Base-by-base conservation (phyloP, 2,113 vertebrate species). In the Notarius lentiginosus region DNA sequence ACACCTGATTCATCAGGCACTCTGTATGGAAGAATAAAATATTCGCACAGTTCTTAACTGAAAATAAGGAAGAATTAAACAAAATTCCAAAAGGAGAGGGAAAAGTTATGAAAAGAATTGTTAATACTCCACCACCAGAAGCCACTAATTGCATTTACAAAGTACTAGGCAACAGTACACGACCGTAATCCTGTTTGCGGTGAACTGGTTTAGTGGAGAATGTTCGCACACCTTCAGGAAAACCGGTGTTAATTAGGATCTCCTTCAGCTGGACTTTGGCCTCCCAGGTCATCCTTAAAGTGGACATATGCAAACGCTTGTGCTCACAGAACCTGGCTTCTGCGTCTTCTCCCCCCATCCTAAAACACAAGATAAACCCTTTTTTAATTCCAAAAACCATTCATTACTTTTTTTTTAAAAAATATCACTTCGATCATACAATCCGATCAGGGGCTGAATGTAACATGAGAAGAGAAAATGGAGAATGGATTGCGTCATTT, bases 241-340 rank as follows among this genome's bases (percentile, higher is more conserved):
- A 99, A 53, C 97, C 98, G 61, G 96, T 92, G 90, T 95, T 98
- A 76, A 96, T 92, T 51, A 99, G 93, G 90, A 99, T 99, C 0
- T 99, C 97, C 92, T 99, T 99, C 86, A 99, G 96, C 91, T 99
- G 98, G 72, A 99, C 98, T 93, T 99, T 99, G 68, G 98, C 98
- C 93, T 99, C 98, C 98, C 98, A 99, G 22, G 98, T 99, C 98
- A 99, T 99, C 93, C 97, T 95, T 65, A 99, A 94, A 2, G 97
- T 99, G 10, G 97, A 94, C 97, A 99, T 97, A 92, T 97, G 98
- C 24, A 99, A 96, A 81, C 97, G 96, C 89, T 98, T 99, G 92
- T 97, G 97, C 53, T 99, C 98, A 93, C 98, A 99, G 92, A 99
- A 99, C 24, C 95, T 93, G 58, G 84, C 95, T 87, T 99, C 98